These are phyloP conservation scores for Tiaroga cobitis DNA, from an alignment of 2,797 vertebrate species.

Conservation along the genomic window DNA sequence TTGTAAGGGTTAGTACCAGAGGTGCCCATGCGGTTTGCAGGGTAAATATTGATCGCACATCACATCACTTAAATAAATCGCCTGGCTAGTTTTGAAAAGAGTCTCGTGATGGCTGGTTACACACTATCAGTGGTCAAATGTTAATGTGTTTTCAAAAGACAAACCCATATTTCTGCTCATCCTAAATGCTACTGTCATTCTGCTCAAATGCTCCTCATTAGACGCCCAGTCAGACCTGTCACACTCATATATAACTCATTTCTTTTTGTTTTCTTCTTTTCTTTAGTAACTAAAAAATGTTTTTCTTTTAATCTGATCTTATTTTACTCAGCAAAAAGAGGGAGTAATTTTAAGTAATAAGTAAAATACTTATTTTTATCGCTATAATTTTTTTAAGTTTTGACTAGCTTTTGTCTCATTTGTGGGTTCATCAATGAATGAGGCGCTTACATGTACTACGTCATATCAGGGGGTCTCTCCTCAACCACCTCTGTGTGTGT, in stretches of 20 bases:
- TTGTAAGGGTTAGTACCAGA: not conserved
- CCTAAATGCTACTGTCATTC: constrained; percentile 43
- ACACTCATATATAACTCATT: not conserved
- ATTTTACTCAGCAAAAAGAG: no score
- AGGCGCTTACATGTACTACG: no score
- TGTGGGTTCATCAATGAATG: not conserved
- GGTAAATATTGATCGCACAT: constrained; percentile 75
- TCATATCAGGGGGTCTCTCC: no score
- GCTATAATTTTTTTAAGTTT: no score
- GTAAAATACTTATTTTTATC: not conserved
- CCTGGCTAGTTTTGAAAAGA: constrained; percentile 68
- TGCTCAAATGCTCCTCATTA: constrained; percentile 14
- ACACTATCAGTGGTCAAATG: constrained; percentile 44
- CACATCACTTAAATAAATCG: constrained; percentile 78
- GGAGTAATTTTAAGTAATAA: no score
- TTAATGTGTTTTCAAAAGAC: constrained; percentile 41
- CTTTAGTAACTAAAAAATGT: not conserved
- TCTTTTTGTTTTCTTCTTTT: not conserved
- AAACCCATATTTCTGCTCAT: constrained; percentile 28
- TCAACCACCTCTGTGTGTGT: no score
- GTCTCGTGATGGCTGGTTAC: constrained; percentile 45
- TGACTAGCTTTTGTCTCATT: not conserved
- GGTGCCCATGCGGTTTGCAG: constrained; percentile 58
- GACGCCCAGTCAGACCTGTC: not conserved
- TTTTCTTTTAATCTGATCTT: not conserved